Evolutionary conservation across 2,113 vertebrate genomes (phyloP).

Genomic region (Casuarius casuarius): DNA sequence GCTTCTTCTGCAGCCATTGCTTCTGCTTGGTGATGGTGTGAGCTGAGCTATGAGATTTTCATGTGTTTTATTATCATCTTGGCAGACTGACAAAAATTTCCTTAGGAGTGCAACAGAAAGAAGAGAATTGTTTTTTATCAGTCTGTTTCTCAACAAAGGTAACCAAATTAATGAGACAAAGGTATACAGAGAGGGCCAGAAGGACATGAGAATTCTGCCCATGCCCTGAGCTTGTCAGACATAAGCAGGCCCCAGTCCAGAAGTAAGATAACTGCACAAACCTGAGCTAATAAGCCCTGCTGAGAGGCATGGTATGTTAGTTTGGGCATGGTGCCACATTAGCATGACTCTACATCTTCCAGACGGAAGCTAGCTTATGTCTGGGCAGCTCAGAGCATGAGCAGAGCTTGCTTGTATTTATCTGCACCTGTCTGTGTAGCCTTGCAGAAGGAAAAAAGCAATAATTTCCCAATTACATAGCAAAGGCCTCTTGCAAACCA

Average conservation of each 20-base stretch:
- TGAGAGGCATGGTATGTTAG: constrained; percentile 28
- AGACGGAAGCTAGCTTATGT: neutral
- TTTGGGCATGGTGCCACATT: constrained; percentile 51
- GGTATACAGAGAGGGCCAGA: neutral
- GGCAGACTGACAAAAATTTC: neutral
- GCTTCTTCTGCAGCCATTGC: neutral
- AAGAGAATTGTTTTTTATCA: neutral
- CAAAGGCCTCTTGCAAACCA: neutral
- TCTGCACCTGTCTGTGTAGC: neutral
- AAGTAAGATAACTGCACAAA: constrained; percentile 24
- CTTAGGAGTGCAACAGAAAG: neutral
- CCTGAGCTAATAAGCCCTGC: constrained; percentile 20
- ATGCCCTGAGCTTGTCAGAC: constrained; percentile 8
- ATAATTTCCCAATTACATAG: neutral
- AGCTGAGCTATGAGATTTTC: constrained; percentile 9
- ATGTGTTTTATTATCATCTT: constrained; percentile 6
- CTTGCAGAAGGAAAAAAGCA: neutral
- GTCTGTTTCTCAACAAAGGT: constrained; percentile 10
- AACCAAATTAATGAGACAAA: neutral
- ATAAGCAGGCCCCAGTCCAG: neutral
- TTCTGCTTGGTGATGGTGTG: neutral
- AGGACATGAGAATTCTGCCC: neutral
- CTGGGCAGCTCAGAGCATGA: constrained; percentile 5
- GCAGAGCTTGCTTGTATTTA: constrained; percentile 7
- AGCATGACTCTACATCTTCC: constrained; percentile 9